phyloP scores from a whole-genome alignment of 2,797 vertebrate genomes.

The Acanthurus tractus region DNA sequence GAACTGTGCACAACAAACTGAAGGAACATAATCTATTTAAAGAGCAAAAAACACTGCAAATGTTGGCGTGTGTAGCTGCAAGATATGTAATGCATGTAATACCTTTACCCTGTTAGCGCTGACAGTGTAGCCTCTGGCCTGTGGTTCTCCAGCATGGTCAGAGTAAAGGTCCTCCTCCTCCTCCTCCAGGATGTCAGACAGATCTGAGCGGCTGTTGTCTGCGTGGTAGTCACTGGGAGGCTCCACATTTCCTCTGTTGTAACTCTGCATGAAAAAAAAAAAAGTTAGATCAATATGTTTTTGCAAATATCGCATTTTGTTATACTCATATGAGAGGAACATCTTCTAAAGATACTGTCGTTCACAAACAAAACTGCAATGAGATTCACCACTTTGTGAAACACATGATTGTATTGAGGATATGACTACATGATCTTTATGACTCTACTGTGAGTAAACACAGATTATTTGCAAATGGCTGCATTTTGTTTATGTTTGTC shows the following conservation, averaged over 20 bases:
- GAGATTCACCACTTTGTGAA: no score
- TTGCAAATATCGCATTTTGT: no score
- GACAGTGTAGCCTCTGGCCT: constrained; percentile 71
- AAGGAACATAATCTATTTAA: constrained; percentile 14
- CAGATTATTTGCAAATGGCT: no score
- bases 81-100: background rate
- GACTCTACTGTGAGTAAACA: no score
- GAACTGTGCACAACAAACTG: constrained; percentile 30
- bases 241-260: constrained; percentile 73
- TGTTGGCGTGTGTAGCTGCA: background rate
- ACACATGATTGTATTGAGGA: no score
- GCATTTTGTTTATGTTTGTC: no score
- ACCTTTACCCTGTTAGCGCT: constrained; percentile 80
- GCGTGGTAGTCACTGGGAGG: constrained; percentile 84
- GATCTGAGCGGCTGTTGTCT: constrained; percentile 94
- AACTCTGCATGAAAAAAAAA: constrained; percentile 65
- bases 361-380: no score
- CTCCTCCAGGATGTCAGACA: constrained; percentile 97
- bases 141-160: constrained; percentile 79
- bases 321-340: no score
- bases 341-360: no score
- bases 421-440: no score
- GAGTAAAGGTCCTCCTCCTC: constrained; percentile 93
- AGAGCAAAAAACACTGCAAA: background rate
- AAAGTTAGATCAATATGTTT: background rate